Percentiles rank a stretch among this genome's conserved stretches.
Conservation (phyloP, 2,113 vertebrate genomes). For the Brachionichthys hirsutus region DNA sequence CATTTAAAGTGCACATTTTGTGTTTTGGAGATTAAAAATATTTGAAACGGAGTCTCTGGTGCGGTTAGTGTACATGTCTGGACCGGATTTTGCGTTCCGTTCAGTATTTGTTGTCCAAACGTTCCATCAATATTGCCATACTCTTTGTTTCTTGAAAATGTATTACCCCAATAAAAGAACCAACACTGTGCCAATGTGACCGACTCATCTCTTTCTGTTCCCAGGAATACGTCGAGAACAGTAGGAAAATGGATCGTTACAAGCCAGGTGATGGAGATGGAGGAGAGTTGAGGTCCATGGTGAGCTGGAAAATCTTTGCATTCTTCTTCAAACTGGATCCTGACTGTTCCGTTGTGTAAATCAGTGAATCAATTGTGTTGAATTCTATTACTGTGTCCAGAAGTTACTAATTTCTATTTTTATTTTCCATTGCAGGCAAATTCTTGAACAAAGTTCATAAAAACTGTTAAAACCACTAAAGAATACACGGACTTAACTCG, state of each 20-base stretch:
- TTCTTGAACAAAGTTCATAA: slow-evolving; percentile 76
- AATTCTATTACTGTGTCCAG: background rate
- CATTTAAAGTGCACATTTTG: too few species aligned
- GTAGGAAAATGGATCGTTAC: slow-evolving; percentile 82
- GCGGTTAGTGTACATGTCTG: too few species aligned
- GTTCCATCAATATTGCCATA: too few species aligned
- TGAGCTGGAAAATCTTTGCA: slow-evolving; percentile 77
- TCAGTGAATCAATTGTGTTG: background rate
- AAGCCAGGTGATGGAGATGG: slow-evolving; percentile 77
- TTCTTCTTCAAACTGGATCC: background rate
- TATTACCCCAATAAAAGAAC: background rate
- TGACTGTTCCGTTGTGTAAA: background rate
- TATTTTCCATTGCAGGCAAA: slow-evolving; percentile 81
- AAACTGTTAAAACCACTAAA: slow-evolving; percentile 57
- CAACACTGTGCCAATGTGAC: background rate
- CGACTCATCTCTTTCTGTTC: slow-evolving; percentile 24
- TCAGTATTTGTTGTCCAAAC: too few species aligned
- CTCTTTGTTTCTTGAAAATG: background rate
- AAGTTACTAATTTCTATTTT: slow-evolving; percentile 11
- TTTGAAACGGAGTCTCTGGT: too few species aligned
- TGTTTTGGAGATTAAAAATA: too few species aligned
- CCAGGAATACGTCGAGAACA: slow-evolving; percentile 95
- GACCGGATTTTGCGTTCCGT: too few species aligned
- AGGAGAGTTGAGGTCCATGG: slow-evolving; percentile 92
- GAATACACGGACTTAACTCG: slow-evolving; percentile 73